Conservation (phyloP, 2,888 invertebrate genomes). For the Cryptocephalus moraei region DNA sequence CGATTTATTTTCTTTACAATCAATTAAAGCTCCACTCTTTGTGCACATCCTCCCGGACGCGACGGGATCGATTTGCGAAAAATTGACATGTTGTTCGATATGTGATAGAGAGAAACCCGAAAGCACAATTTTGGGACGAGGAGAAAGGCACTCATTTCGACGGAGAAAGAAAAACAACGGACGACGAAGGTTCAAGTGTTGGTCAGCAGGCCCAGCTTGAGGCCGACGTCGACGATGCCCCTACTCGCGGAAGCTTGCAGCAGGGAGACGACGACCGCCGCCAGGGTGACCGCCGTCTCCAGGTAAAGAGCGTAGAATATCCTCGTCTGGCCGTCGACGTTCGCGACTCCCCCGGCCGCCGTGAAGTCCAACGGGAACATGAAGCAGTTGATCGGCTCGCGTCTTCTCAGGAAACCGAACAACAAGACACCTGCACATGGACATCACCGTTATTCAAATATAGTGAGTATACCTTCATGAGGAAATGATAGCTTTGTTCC, state of each 20-base stretch:
- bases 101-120: no score
- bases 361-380: slow-evolving; percentile 64
- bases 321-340: slow-evolving; percentile 46
- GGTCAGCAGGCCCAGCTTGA: slow-evolving; percentile 44
- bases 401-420: slow-evolving; percentile 49
- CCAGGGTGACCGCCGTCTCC: slow-evolving; percentile 54
- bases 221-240: slow-evolving; percentile 44
- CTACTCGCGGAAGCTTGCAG: slow-evolving; percentile 48
- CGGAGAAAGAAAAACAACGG: no score
- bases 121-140: background rate
- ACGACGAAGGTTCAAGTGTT: slow-evolving; percentile 33
- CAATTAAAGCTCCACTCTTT: no score
- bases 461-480: no score
- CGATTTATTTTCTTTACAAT: no score
- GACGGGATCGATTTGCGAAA: no score
- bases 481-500: no score
- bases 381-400: slow-evolving; percentile 43
- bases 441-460: background rate
- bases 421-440: slow-evolving; percentile 37
- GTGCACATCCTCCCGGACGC: no score
- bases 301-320: slow-evolving; percentile 57
- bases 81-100: no score
- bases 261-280: slow-evolving; percentile 49
- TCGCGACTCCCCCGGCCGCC: slow-evolving; percentile 56
- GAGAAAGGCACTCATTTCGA: no score